Evolutionary conservation across 1,140 invertebrate genomes (phyloP), one percentile per base, ranked within the genome.

Genomic region (Ylistrum balloti): DNA sequence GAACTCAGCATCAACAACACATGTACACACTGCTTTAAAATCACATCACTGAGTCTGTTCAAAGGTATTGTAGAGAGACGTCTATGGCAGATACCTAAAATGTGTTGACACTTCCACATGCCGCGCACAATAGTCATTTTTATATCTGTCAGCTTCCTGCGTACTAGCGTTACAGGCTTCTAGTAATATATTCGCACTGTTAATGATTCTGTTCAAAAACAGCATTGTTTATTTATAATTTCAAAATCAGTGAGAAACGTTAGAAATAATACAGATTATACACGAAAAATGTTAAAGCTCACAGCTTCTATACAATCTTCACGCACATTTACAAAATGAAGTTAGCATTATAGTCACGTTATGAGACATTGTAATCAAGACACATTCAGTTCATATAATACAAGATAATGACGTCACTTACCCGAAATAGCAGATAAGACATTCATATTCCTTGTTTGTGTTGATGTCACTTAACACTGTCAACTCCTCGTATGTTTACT

Each of bases 401-500:
- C 9, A 74, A n/a, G 28, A 74, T 28, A 28, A 74, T 74, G 56
- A 74, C 22, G n/a, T 74, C 56, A 74, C 56, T 74, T 17, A 74
- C 56, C 56, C 56, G 56, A 74, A 28, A 74, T 74, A 28, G 56
- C 56, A 2, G 56, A 74, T 28, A 74, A 74, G 13, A 74, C 56
- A 74, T 74, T 74, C 56, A 74, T 74, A 74, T n/a, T 74, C 56
- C n/a, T n/a, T 28, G n/a, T 28, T 74, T 74, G 45, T 28, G 22
- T 28, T 28, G 56, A 3, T 74, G 28, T 28, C 56, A 74, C 56
- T 28, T 74, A 28, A 74, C 56, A 28, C 22, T 28, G 56, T 74
- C n/a, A 74, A 74, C 56, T 28, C 56, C 56, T 74, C n/a, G 9
- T 74, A 74, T 74, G 56, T 74, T 74, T 74, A 74, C 56, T 74